These are phyloP conservation scores for Eueremaeus valkanovi DNA, from an alignment of 2,888 invertebrate genomes.

Conservation along the genomic window DNA sequence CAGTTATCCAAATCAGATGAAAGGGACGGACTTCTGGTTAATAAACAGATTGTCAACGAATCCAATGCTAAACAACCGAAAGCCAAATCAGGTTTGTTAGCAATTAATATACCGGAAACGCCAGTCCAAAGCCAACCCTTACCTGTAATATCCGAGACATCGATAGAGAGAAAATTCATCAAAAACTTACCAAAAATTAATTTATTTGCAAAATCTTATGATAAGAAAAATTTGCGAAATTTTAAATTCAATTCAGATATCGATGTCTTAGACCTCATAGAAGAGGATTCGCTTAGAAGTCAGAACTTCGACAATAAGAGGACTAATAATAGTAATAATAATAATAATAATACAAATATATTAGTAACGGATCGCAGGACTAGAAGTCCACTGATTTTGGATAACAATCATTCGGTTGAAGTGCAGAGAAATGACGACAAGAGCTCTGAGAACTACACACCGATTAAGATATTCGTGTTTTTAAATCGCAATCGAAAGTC, in stretches of 20 bases:
- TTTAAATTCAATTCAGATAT: conserved; percentile 24
- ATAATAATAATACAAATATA: no score
- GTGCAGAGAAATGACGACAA: background rate
- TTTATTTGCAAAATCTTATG: background rate
- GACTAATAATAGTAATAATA: no score
- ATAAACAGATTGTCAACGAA: background rate
- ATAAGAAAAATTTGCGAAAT: conserved; percentile 1
- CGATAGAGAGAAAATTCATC: background rate
- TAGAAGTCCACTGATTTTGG: background rate
- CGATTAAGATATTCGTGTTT: conserved; percentile 14
- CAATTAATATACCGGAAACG: background rate
- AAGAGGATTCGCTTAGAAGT: background rate
- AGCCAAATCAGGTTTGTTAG: background rate
- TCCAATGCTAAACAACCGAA: background rate
- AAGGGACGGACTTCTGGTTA: background rate
- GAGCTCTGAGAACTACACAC: background rate
- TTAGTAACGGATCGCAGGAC: background rate
- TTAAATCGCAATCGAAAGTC: background rate
- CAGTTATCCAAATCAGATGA: background rate
- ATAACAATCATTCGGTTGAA: background rate
- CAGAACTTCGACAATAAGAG: background rate
- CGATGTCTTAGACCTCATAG: conserved; percentile 25
- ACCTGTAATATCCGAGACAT: background rate
- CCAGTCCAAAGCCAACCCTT: no score
- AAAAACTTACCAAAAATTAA: conserved; percentile 7